These are phyloP conservation scores for Alexandromys fortis DNA, from an alignment of 2,113 vertebrate genomes.

Conservation along the genomic window DNA sequence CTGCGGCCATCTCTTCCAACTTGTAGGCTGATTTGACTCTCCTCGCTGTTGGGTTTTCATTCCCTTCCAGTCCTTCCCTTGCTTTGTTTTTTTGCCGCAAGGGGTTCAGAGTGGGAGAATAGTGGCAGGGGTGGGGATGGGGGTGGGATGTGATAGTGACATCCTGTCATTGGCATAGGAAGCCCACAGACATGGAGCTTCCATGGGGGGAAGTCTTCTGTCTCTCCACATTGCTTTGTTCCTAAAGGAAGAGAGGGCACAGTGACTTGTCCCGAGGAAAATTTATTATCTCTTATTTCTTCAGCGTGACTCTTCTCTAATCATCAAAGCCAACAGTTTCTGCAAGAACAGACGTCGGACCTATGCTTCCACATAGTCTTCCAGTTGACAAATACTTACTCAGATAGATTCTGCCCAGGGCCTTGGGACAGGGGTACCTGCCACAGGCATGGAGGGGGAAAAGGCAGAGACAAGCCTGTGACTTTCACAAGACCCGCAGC, in stretches of 20 bases:
- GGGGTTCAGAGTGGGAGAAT: neutral
- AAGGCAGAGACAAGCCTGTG: neutral
- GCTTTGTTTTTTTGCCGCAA: neutral
- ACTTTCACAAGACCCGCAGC: neutral
- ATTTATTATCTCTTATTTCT: neutral
- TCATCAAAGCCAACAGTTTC: constrained; percentile 17
- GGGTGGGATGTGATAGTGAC: neutral
- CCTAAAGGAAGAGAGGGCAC: neutral
- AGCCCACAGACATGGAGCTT: neutral
- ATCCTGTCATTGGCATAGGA: neutral
- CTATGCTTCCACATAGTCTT: neutral
- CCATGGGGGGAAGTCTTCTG: neutral
- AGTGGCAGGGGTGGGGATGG: no score
- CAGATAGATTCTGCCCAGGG: neutral
- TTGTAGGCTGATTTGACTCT: neutral
- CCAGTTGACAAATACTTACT: neutral
- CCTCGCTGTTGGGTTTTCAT: neutral
- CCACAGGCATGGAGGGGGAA: neutral
- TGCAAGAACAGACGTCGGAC: neutral
- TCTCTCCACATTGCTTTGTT: neutral
- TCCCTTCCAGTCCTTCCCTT: neutral
- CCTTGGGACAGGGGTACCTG: neutral
- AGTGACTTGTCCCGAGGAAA: neutral
- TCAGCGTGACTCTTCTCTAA: neutral
- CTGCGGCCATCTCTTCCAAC: neutral